phyloP scores from a whole-genome alignment of 2,113 vertebrate genomes.

The Xiphias gladius region DNA sequence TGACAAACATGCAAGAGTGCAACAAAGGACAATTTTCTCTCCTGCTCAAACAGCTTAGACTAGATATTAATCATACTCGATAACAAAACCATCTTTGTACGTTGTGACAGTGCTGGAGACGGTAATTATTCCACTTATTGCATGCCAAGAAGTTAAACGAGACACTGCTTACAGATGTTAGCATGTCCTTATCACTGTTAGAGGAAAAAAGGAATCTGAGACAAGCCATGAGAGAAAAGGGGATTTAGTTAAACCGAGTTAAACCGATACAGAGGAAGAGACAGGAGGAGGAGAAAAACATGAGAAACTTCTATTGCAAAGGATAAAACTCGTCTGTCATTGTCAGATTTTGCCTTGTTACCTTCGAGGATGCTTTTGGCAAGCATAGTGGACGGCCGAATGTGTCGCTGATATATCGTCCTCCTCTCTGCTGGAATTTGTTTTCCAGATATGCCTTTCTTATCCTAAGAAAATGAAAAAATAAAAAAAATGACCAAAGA shows the following conservation, averaged over 20 bases:
- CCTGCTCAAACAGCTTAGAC: not conserved
- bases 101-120: not conserved
- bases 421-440: conserved; percentile 91
- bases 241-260: conserved; percentile 37
- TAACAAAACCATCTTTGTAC: not conserved
- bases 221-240: conserved; percentile 82
- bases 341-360: conserved; percentile 61
- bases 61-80: not conserved
- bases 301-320: not conserved
- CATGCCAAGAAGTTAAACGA: not conserved
- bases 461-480: conserved; percentile 86
- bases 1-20: not conserved
- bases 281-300: conserved; percentile 2
- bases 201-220: conserved; percentile 80
- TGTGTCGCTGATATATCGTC: conserved; percentile 92
- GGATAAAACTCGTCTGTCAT: not conserved
- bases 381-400: conserved; percentile 94
- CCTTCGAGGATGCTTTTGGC: conserved; percentile 99
- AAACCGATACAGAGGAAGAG: conserved; percentile 35
- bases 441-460: conserved; percentile 94
- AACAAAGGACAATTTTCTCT: not conserved
- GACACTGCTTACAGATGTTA: conserved; percentile 21
- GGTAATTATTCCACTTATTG: not conserved
- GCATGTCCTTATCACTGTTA: conserved; percentile 7
- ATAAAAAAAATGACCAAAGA: not conserved